Evolutionary conservation across 2,113 vertebrate genomes (phyloP).

Genomic region (Embiotoca jacksoni): DNA sequence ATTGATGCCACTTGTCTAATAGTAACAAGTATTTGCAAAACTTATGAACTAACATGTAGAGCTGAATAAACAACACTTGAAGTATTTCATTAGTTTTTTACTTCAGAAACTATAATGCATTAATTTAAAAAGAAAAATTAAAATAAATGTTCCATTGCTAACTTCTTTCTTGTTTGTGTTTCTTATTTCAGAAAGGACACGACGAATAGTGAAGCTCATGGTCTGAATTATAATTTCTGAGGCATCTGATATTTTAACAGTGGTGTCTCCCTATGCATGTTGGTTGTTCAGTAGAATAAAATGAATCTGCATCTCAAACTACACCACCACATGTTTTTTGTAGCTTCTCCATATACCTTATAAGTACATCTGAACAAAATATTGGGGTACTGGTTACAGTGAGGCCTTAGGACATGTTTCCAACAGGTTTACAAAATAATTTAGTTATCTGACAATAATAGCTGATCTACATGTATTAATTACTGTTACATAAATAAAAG

Average conservation of each 20-base stretch:
- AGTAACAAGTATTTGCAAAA: too few species aligned
- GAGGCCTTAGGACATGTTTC: not conserved
- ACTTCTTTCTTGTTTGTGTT: not conserved
- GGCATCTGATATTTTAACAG: slow-evolving; percentile 24
- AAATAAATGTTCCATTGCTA: not conserved
- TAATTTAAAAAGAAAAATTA: not conserved
- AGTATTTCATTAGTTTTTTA: too few species aligned
- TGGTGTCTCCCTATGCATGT: slow-evolving; percentile 71
- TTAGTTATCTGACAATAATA: too few species aligned
- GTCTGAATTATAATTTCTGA: slow-evolving; percentile 34
- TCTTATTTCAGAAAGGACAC: slow-evolving; percentile 78
- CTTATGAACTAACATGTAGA: not conserved
- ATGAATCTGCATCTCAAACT: slow-evolving; percentile 52
- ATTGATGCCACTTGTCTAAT: too few species aligned
- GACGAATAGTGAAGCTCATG: slow-evolving; percentile 75
- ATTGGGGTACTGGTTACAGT: not conserved
- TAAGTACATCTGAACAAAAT: not conserved
- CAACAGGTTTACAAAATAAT: too few species aligned
- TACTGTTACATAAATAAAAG: too few species aligned
- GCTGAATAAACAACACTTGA: not conserved
- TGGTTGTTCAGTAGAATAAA: slow-evolving; percentile 71
- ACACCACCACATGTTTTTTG: slow-evolving; percentile 5
- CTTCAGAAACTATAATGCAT: too few species aligned
- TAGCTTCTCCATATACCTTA: not conserved
- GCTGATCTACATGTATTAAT: too few species aligned